These are phyloP conservation scores for Ditula angustiorana DNA, from an alignment of 2,888 invertebrate genomes.

Conservation along the genomic window DNA sequence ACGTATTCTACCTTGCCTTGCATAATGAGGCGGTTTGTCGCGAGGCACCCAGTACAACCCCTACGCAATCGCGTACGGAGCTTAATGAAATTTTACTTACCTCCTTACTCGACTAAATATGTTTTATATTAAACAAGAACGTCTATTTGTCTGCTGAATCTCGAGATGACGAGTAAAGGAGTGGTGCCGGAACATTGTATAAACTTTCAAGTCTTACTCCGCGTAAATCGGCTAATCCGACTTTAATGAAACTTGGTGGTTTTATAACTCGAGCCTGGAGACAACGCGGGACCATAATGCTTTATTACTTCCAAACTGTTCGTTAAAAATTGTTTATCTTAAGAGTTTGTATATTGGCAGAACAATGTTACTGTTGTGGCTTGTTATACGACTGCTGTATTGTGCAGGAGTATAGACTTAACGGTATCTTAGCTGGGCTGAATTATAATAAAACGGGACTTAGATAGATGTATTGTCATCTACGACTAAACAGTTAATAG, in stretches of 20 bases:
- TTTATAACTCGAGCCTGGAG: conserved; percentile 32
- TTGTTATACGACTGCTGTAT: background rate
- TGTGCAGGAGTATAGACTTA: too few relatives aligned
- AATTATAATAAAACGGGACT: too few relatives aligned
- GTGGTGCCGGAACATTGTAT: conserved; percentile 34
- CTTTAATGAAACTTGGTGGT: conserved; percentile 41
- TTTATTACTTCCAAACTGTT: conserved; percentile 38
- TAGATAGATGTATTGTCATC: too few relatives aligned
- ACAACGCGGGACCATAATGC: conserved; percentile 35
- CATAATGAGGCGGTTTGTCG: background rate
- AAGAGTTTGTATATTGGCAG: conserved; percentile 27
- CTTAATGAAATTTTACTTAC: background rate
- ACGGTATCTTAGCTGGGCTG: too few relatives aligned
- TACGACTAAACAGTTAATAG: too few relatives aligned
- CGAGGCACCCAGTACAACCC: background rate
- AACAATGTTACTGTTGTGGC: conserved; percentile 29
- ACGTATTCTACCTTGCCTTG: background rate
- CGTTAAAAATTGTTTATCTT: conserved; percentile 38
- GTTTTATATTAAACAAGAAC: conserved; percentile 27
- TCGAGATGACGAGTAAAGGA: conserved; percentile 21
- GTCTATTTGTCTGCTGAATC: conserved; percentile 28
- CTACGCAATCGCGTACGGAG: background rate
- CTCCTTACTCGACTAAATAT: background rate
- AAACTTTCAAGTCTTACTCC: conserved; percentile 30
- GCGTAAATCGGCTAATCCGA: conserved; percentile 38